Evolutionary conservation across 2,888 invertebrate genomes (phyloP).

Genomic region (Laspeyria flexula): DNA sequence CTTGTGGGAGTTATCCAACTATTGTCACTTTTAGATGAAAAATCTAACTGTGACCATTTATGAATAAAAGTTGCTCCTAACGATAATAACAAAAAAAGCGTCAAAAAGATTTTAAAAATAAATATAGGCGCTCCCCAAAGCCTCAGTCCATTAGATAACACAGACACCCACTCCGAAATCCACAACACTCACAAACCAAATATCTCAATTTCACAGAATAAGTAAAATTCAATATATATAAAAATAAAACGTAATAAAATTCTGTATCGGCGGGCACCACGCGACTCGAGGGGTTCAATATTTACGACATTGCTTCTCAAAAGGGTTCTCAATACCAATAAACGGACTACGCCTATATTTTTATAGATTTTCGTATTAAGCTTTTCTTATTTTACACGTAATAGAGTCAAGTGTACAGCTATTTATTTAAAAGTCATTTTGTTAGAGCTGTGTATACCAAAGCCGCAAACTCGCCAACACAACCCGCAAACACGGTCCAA

Average conservation of each 20-base stretch:
- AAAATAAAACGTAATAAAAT: constrained; percentile 75
- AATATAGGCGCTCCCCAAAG: neutral
- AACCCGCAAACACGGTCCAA: too few relatives aligned
- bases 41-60: too few relatives aligned
- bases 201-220: constrained; percentile 39
- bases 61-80: too few relatives aligned
- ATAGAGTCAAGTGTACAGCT: constrained; percentile 20
- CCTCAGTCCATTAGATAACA: neutral
- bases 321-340: constrained; percentile 54
- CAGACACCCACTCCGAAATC: constrained; percentile 2
- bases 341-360: constrained; percentile 39
- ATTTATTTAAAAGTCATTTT: constrained; percentile 1
- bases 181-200: constrained; percentile 11
- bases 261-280: constrained; percentile 70
- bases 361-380: constrained; percentile 39
- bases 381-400: constrained; percentile 41
- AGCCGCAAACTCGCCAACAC: too few relatives aligned
- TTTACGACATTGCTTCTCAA: constrained; percentile 62
- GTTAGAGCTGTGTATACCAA: too few relatives aligned
- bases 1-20: too few relatives aligned
- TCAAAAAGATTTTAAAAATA: neutral
- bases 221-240: constrained; percentile 68
- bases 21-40: too few relatives aligned
- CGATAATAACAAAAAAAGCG: too few relatives aligned
- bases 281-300: constrained; percentile 57